Evolutionary conservation across 2,888 invertebrate genomes (phyloP), one percentile per base, ranked within the genome.

Genomic region (Megaustenia siamemsis): DNA sequence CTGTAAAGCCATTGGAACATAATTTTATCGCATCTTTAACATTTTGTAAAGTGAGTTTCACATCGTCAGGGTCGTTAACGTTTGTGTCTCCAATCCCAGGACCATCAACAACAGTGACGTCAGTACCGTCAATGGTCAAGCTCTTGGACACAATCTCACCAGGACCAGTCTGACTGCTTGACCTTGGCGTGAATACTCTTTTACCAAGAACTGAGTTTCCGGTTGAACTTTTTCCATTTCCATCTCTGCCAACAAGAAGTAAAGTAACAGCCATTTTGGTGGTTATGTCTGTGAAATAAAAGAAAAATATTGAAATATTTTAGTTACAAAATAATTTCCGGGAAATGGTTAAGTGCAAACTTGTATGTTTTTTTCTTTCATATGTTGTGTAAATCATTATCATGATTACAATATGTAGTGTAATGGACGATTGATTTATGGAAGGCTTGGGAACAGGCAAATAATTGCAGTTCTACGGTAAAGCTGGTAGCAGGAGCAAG

Each of bases 141-240:
- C 32, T 66, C 10, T 1, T 32, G 32, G 66, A 43, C 5, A 2
- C 0, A 15, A 66, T 15, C 18, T 66, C 49, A 35, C 15, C 32
- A 0, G 66, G 21, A 28, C 1, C 66, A 32, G 18, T 1, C 3
- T 28, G 35, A 40, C 12, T 32, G 21, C 1, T 6, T n/a, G 43
- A 4, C 43, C 49, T 79, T 2, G 43, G 21, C 18, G 6, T 49
- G 35, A 79, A 79, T 8, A 24, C 45, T 66, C 43, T 66, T 24
- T 45, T 40, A 15, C n/a, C 43, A 21, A 79, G 32, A 66, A 79
- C 66, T 32, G 79, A 79, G 35, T 79, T 79, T 79, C 79, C 79
- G 32, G 66, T 66, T n/a, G 79, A 63, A 21, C 79, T 79, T 38
- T 79, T 79, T 12, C 79, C 79, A 49, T 79, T 79, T 66, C 79